Base-by-base conservation (phyloP, 2,797 vertebrate species). In the Sebastes umbrosus region DNA sequence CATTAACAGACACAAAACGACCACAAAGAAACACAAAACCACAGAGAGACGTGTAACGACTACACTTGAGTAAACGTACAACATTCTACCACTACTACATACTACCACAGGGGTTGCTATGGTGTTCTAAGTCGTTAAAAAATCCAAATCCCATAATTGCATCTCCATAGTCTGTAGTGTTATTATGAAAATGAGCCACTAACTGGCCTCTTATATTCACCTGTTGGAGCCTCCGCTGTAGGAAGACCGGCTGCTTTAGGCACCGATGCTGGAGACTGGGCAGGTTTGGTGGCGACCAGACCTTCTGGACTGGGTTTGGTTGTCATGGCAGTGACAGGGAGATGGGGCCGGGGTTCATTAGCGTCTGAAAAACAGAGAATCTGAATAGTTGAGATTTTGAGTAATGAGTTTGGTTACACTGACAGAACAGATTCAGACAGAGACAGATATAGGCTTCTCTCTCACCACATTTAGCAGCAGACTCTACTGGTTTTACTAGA, bases 281-380 rank as follows among this genome's bases (percentile, higher is more conserved):
- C 66, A 0, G 85, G n/a, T 59, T 82, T 89, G 80, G 71, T 31
- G 24, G 72, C 18, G 1, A 27, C 55, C 36, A 6, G 59, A 52
- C 58, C 75, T 1, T 93, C 92, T 22, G 79, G 20, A 63, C 67
- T 18, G 13, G 52, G 66, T 85, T 90, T 93, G 31, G 83, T 88
- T 50, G 55, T 86, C 77, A 85, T 80, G 65, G 94, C 87, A n/a
- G 87, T 90, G 72, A 94, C 69, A 0, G 93, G 90, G 6, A 85
- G 84, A 63, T 94, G 93, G 1, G 88, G 86, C 64, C 46, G 72
- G 0, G 75, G 88, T 46, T 90, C 86, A 27, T 34, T 39, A 7
- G 55, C 63, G 18, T 75, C 90, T 91, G 69, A 36, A 82, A 85
- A 52, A 25, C 25, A 6, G 5, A 77, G n/a, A 59, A 63, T 55